These are phyloP conservation scores for Balaeniceps rex DNA, from an alignment of 2,113 vertebrate genomes.

Conservation along the genomic window DNA sequence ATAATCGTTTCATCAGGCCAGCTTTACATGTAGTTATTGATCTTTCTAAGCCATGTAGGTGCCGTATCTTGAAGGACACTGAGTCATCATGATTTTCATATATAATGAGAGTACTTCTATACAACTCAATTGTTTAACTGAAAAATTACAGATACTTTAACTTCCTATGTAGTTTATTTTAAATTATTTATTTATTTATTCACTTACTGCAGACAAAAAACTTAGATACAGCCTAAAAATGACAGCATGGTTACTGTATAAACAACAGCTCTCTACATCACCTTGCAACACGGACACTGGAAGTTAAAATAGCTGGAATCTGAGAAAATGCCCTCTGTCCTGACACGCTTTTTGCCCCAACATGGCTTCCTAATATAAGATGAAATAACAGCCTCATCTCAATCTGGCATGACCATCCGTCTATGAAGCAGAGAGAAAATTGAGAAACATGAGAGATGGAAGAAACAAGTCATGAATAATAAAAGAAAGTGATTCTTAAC, in stretches of 20 bases:
- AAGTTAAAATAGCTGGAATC: background rate
- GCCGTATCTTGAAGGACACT: background rate
- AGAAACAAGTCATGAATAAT: constrained; percentile 59
- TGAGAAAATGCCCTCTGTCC: background rate
- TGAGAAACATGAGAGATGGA: constrained; percentile 47
- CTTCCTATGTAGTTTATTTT: background rate
- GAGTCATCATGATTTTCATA: background rate
- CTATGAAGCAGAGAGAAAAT: constrained; percentile 24
- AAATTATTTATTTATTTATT: background rate
- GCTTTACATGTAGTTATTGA: background rate
- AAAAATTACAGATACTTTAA: background rate
- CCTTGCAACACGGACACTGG: background rate
- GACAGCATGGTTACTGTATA: background rate
- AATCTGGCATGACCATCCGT: background rate
- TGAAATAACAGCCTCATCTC: constrained; percentile 21
- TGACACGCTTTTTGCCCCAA: background rate
- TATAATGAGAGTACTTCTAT: background rate
- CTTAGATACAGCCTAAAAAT: background rate
- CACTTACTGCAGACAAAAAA: background rate
- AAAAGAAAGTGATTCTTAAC: constrained; percentile 56
- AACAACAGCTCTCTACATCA: background rate
- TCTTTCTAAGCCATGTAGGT: background rate
- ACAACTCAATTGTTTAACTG: background rate
- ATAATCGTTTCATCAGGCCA: background rate
- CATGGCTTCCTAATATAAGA: background rate